Percentiles rank a stretch among this genome's conserved stretches.
Conservation (phyloP, 2,113 vertebrate genomes). For the Pluvianellus socialis region DNA sequence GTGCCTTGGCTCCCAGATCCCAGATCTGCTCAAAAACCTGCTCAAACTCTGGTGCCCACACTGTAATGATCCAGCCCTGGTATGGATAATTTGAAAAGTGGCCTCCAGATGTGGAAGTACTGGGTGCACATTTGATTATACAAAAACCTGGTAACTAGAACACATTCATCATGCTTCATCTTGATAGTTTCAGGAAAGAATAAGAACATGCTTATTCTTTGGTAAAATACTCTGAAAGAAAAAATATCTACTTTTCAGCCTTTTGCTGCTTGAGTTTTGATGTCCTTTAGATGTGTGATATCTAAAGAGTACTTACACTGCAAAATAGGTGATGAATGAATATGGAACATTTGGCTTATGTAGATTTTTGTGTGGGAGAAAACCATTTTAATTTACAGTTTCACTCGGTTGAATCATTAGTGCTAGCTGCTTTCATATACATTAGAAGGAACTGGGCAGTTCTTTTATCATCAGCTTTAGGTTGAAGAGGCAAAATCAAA, state of each 20-base stretch:
- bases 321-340: neutral
- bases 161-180: neutral
- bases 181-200: neutral
- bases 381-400: neutral
- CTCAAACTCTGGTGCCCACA: neutral
- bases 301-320: neutral
- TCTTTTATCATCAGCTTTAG: neutral
- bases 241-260: neutral
- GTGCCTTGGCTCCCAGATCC: neutral
- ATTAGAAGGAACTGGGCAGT: neutral
- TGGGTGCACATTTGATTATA: neutral
- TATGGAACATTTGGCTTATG: neutral
- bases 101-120: neutral
- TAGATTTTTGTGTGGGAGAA: slow-evolving; percentile 42
- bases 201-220: neutral
- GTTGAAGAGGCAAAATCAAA: slow-evolving; percentile 8
- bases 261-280: neutral
- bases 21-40: neutral
- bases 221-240: neutral
- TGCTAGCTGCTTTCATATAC: neutral
- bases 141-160: neutral
- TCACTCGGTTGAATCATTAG: neutral
- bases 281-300: neutral
- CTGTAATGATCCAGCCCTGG: neutral
- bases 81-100: neutral